Evolutionary conservation across 1,140 invertebrate genomes (phyloP).

Genomic region (Drosophila albomicans): DNA sequence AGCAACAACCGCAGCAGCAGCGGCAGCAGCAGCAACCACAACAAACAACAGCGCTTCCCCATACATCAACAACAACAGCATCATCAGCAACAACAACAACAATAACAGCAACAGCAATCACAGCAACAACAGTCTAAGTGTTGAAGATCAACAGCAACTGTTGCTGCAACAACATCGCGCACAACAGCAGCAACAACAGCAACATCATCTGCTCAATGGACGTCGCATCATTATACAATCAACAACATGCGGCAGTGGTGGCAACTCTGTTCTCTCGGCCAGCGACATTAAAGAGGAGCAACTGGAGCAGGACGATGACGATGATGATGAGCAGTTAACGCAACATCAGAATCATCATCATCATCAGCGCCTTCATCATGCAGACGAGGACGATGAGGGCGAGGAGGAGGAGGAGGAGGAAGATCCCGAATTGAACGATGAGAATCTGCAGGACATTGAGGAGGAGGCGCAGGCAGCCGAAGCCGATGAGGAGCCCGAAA

Average conservation of each 20-base stretch:
- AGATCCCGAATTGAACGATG: constrained; percentile 80
- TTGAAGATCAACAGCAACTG: constrained; percentile 36
- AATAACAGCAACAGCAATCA: constrained; percentile 48
- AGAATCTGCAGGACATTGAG: constrained; percentile 81
- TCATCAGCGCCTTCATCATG: too few relatives aligned
- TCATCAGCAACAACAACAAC: constrained; percentile 47
- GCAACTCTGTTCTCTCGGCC: constrained; percentile 44
- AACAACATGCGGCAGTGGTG: constrained; percentile 36
- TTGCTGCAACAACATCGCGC: constrained; percentile 38
- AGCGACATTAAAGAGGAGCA: constrained; percentile 69
- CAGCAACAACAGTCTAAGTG: constrained; percentile 39
- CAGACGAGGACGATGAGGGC: constrained; percentile 15
- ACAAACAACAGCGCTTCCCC: constrained; percentile 53
- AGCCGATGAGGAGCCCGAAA: constrained; percentile 75
- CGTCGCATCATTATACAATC: constrained; percentile 80
- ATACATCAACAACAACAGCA: constrained; percentile 50
- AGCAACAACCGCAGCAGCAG: constrained; percentile 24
- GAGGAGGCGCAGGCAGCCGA: constrained; percentile 81
- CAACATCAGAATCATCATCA: too few relatives aligned
- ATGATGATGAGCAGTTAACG: neutral
- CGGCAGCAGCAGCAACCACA: neutral
- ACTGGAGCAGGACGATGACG: constrained; percentile 55
- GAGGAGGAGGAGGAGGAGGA: constrained; percentile 80
- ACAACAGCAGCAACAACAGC: constrained; percentile 49
- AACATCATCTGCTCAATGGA: constrained; percentile 73